These are phyloP conservation scores for Epizoanthus fatuus DNA, from an alignment of 92 coral and sea anemone genomes.

Conservation along the genomic window DNA sequence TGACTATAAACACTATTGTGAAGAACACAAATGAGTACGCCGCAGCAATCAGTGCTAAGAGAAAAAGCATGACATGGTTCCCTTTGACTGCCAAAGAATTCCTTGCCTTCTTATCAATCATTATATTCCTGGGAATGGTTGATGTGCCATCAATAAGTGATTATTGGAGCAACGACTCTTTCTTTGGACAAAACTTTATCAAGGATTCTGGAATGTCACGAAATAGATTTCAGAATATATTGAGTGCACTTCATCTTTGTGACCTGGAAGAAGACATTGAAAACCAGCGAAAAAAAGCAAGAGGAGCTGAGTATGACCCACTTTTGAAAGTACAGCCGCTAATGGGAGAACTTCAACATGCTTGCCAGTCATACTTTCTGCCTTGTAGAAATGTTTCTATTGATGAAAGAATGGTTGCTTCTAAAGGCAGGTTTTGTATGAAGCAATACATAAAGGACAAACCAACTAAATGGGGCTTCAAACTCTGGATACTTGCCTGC, in stretches of 20 bases:
- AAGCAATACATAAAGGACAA: constrained; percentile 1
- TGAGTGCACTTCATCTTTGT: constrained; percentile 4
- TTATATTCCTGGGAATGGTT: constrained; percentile 12
- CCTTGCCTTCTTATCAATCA: constrained; percentile 1
- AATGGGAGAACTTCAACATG: no score
- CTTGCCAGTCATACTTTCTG: no score
- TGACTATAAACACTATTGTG: constrained; percentile 4
- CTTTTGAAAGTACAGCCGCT: no score
- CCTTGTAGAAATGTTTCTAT: neutral
- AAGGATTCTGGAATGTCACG: constrained; percentile 31
- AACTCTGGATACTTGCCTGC: neutral
- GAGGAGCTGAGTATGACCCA: no score
- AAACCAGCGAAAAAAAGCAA: no score
- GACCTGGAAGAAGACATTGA: neutral
- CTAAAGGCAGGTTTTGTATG: neutral
- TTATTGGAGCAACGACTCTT: constrained; percentile 11
- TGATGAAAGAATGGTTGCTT: constrained; percentile 11
- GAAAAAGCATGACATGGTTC: constrained; percentile 7
- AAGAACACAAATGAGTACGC: constrained; percentile 1
- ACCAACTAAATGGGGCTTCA: neutral
- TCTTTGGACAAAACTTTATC: constrained; percentile 16
- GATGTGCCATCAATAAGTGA: constrained; percentile 11
- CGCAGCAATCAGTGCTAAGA: neutral
- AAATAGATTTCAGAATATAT: constrained; percentile 18
- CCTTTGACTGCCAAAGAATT: neutral